Evolutionary conservation across 2,113 vertebrate species (phyloP).

Genomic region (Channa maculata): DNA sequence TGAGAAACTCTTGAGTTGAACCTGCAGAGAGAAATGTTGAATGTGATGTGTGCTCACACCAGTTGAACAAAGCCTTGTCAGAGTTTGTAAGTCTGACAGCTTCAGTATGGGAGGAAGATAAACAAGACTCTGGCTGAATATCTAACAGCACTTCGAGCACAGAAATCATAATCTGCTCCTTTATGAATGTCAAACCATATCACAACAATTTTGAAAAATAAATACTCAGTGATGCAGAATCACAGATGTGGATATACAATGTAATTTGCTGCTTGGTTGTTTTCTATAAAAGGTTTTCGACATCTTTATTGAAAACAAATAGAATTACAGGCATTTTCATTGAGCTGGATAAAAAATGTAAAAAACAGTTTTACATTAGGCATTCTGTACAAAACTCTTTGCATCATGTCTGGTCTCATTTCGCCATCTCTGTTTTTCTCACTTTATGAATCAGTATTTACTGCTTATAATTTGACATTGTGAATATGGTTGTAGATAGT

Average conservation of each 20-base stretch:
- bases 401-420: neutral
- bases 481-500: neutral
- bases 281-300: neutral
- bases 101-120: neutral
- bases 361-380: too few relatives aligned
- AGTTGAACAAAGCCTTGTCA: constrained; percentile 2
- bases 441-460: neutral
- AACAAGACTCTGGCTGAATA: neutral
- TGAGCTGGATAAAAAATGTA: neutral
- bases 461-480: neutral
- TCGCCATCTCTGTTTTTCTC: neutral
- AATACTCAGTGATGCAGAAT: neutral
- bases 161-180: neutral
- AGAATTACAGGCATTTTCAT: neutral
- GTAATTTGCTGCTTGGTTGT: neutral
- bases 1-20: constrained; percentile 9
- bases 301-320: neutral
- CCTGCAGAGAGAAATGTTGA: neutral
- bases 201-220: neutral
- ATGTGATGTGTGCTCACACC: neutral
- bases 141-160: neutral
- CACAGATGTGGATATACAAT: neutral
- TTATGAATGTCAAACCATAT: neutral
- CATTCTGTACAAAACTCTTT: neutral
- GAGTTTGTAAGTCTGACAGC: constrained; percentile 7